phyloP scores from a whole-genome alignment of 2,113 vertebrate species.

The Zosterops japonicus region DNA sequence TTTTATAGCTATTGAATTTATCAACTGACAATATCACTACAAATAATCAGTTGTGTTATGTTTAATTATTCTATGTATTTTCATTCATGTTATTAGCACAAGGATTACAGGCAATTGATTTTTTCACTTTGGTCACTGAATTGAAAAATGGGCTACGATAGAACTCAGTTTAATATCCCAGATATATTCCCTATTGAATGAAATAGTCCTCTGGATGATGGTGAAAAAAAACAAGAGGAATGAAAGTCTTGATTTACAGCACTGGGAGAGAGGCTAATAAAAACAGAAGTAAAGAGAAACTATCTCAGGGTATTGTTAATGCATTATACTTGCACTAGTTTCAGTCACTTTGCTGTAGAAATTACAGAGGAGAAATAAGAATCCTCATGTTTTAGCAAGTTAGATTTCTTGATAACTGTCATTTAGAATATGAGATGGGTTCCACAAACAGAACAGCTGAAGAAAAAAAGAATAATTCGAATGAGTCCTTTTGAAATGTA shows the following conservation, averaged over 20 bases:
- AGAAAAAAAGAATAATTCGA: not conserved
- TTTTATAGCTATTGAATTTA: not conserved
- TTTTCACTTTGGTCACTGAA: not conserved
- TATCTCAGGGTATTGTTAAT: not conserved
- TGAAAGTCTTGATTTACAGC: not conserved
- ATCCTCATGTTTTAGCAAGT: not conserved
- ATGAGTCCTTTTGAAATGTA: not conserved
- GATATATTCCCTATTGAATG: not conserved
- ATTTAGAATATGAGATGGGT: not conserved
- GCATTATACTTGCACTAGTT: not conserved
- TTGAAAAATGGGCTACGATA: not conserved
- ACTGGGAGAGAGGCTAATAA: not conserved
- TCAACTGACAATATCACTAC: not conserved
- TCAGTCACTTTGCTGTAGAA: not conserved
- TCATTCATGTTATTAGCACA: not conserved
- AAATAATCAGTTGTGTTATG: not conserved
- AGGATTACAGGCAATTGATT: not conserved
- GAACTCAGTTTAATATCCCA: not conserved
- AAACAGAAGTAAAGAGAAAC: not conserved
- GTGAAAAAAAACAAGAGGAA: not conserved
- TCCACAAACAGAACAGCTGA: not conserved
- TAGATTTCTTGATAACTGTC: not conserved
- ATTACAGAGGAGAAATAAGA: not conserved
- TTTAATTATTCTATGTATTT: not conserved
- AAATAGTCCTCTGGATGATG: not conserved